Evolutionary conservation across 2,888 invertebrate species (phyloP).

Genomic region (Phengaris arion): DNA sequence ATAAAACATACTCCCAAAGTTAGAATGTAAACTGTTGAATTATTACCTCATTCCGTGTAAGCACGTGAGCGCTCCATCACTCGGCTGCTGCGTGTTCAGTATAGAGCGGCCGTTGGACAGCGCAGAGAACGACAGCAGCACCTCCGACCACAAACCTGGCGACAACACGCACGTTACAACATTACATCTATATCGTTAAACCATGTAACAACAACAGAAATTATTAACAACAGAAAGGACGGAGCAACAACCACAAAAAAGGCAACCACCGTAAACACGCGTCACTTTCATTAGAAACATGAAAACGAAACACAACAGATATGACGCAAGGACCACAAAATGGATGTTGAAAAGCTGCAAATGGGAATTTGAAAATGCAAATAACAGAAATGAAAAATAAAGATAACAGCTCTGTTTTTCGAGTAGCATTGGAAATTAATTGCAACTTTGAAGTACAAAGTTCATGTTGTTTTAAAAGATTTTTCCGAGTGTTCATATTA

Average conservation of each 20-base stretch:
- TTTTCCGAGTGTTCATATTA: too few relatives aligned
- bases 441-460: neutral
- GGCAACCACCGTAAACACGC: too few relatives aligned
- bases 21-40: too few relatives aligned
- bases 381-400: neutral
- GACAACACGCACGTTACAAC: neutral
- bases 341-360: neutral
- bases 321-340: neutral
- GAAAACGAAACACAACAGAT: neutral
- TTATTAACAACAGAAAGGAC: too few relatives aligned
- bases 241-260: too few relatives aligned
- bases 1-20: too few relatives aligned
- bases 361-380: neutral
- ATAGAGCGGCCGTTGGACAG: constrained; percentile 87
- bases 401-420: neutral
- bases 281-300: neutral
- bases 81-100: constrained; percentile 82
- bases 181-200: neutral
- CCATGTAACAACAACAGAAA: neutral
- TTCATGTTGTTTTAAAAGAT: too few relatives aligned
- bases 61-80: constrained; percentile 85
- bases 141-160: constrained; percentile 78
- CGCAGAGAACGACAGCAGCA: constrained; percentile 87
- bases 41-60: constrained; percentile 84
- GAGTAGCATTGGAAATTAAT: neutral